Base-by-base conservation (phyloP, 1,140 invertebrate genomes). In the Heliothis subflexa region DNA sequence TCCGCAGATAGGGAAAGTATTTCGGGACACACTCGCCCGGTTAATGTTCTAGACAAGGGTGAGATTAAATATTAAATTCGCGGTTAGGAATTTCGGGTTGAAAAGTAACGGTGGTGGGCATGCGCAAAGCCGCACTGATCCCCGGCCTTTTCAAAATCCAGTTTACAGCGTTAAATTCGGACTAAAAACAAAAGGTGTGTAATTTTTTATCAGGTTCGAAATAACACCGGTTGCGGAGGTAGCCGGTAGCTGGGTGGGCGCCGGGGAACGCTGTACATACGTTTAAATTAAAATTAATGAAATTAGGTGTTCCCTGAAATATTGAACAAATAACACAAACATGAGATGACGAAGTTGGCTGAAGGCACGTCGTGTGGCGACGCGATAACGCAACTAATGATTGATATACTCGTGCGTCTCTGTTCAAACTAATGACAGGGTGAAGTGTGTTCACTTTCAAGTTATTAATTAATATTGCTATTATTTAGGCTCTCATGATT, bases 1-100 rank as follows among this genome's bases (percentile, higher is more conserved):
- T 75, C 83, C 79, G 68, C 85, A 88, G 81, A 88, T 85, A 88
- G 83, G 86, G 82, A 87, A 86, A 88, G 87, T 91, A 93, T 93
- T 94, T 93, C 77, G 89, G 91, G 86, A 88, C 79, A 83, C 83
- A 83, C 84, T 81, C 87, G 84, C 81, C 83, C 85, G 88, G 91
- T 93, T 92, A 94, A 94, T 91, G 88, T 86, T 91, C 89, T 93
- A 94, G 92, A 93, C 91, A 93, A 93, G 92, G 91, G 91, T 93
- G 85, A 85, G 87, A 91, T 94, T 94, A 93, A 94, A 94, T 94
- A 94, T 94, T 94, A 93, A 94, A 93, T 91, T 90, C 88, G 89
- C 87, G 90, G 88, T 91, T 88, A 90, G 91, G 89, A 92, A 92
- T 94, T 93, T 93, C 83, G 88, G 90, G 85, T 88, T 89, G 87